These are phyloP conservation scores for Epiblema foenella DNA, from an alignment of 2,888 invertebrate genomes.

Conservation along the genomic window DNA sequence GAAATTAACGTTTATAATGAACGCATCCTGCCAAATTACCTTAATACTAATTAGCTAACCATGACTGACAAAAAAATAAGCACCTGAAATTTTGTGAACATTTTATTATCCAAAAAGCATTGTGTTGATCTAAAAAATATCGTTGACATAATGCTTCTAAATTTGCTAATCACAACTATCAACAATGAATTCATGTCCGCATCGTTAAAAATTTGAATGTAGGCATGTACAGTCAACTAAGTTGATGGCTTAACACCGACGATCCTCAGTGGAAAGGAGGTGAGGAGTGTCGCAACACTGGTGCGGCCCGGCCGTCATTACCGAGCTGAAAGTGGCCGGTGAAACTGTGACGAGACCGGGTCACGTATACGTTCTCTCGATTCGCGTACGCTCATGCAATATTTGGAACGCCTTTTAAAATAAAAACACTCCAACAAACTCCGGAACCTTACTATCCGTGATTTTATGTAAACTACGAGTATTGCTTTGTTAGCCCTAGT, in stretches of 20 bases:
- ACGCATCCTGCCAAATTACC: background rate
- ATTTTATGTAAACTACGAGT: slow-evolving; percentile 10
- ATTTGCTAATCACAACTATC: background rate
- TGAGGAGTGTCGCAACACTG: slow-evolving; percentile 59
- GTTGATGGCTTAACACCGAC: slow-evolving; percentile 47
- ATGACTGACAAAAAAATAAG: background rate
- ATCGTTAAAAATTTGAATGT: slow-evolving; percentile 13
- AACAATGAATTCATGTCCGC: background rate
- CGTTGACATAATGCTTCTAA: background rate
- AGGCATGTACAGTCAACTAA: slow-evolving; percentile 4
- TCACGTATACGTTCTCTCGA: slow-evolving; percentile 67
- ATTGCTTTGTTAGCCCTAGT: slow-evolving; percentile 20
- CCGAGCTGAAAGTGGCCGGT: slow-evolving; percentile 72
- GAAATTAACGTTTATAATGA: background rate
- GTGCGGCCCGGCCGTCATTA: slow-evolving; percentile 61
- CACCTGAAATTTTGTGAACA: background rate
- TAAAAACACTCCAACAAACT: slow-evolving; percentile 32
- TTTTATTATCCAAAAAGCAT: background rate
- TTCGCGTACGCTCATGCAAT: slow-evolving; percentile 54
- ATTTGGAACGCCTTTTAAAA: slow-evolving; percentile 54
- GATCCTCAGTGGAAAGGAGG: slow-evolving; percentile 54
- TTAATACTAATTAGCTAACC: background rate
- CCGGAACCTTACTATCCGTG: slow-evolving; percentile 1
- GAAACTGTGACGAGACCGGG: slow-evolving; percentile 71
- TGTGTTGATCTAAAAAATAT: background rate